Conservation (phyloP, 2,888 invertebrate species). For the Teinopalpus imperialis region DNA sequence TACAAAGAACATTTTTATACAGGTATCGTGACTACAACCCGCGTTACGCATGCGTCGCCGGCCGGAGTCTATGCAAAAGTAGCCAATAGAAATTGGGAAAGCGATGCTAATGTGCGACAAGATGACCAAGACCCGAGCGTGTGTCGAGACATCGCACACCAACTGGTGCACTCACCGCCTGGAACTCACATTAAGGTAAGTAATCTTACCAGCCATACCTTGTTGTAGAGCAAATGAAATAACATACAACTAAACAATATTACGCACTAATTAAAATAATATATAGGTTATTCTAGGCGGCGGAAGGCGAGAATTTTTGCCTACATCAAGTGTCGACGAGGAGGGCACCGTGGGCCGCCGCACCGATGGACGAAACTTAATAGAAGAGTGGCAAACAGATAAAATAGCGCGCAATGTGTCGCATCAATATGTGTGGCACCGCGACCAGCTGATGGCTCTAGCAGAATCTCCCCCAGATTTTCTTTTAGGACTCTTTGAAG, state of each 20-base stretch:
- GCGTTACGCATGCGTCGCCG: slow-evolving; percentile 90
- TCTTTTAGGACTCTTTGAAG: slow-evolving; percentile 82
- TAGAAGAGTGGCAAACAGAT: slow-evolving; percentile 83
- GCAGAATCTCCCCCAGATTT: slow-evolving; percentile 79
- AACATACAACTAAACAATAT: background rate
- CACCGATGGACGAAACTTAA: slow-evolving; percentile 84
- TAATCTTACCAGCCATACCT: slow-evolving; percentile 18
- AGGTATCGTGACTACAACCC: slow-evolving; percentile 88
- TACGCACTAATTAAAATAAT: slow-evolving; percentile 12
- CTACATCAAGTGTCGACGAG: slow-evolving; percentile 73
- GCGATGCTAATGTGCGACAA: slow-evolving; percentile 78
- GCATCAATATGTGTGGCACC: slow-evolving; percentile 81
- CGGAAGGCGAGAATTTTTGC: slow-evolving; percentile 85
- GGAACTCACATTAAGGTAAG: slow-evolving; percentile 85
- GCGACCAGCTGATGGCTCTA: slow-evolving; percentile 73
- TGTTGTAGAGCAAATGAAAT: no score
- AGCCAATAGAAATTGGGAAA: slow-evolving; percentile 88
- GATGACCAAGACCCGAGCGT: slow-evolving; percentile 57
- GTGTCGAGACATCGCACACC: slow-evolving; percentile 87
- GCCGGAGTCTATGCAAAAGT: slow-evolving; percentile 83
- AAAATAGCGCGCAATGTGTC: slow-evolving; percentile 56
- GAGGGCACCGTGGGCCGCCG: slow-evolving; percentile 69
- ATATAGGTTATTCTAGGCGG: slow-evolving; percentile 86
- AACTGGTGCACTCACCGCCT: slow-evolving; percentile 83
- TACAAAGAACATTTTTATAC: no score